Base-by-base conservation (phyloP, 2,113 vertebrate genomes). In the Notiomystis cincta region DNA sequence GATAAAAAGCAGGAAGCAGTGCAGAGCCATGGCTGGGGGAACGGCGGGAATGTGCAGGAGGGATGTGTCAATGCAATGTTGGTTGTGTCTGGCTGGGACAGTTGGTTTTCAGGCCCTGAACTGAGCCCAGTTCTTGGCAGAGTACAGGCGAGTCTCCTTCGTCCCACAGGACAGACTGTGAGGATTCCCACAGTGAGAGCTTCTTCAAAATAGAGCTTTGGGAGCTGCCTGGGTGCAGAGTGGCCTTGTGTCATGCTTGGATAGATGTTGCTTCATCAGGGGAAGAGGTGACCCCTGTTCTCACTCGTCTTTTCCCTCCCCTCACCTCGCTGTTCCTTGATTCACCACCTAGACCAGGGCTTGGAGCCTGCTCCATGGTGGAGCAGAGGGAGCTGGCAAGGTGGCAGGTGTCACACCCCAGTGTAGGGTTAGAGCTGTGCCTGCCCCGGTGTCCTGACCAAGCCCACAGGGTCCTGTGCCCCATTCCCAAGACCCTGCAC, bases 1-100 rank as follows among this genome's bases (percentile, higher is more conserved):
- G 95, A 96, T 94, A 94, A 86, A 97, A 97, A 97, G 95, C 97
- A 96, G 95, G 96, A 93, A 93, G 87, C 90, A 95, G 69, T 73
- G 67, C 87, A 92, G 97, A 97, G 96, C 95, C 89, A 35, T 85
- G 7, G n/a, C 76, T 66, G 81, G 78, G 76, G 90, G 60, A 72
- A 6, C 0, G 54, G 70, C 1, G n/a, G 69, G 19, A 31, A 53
- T 57, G 70, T 12, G 62, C 82, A 80, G 93, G 92, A 76, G 73
- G 92, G 89, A 37, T 35, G 78, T 90, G 79, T 27, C 18, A 17
- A 20, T n/a, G 82, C 92, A 56, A 75, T 17, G 3, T 33, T 53
- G 64, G 10, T 22, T 44, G 82, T 91, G 77, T 54, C 61, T 20
- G 53, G 66, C 87, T 91, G 93, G 50, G 69, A 37, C 28, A 23